Base-by-base conservation (phyloP, 2,888 invertebrate genomes). In the Drepanosiphum platanoidis region DNA sequence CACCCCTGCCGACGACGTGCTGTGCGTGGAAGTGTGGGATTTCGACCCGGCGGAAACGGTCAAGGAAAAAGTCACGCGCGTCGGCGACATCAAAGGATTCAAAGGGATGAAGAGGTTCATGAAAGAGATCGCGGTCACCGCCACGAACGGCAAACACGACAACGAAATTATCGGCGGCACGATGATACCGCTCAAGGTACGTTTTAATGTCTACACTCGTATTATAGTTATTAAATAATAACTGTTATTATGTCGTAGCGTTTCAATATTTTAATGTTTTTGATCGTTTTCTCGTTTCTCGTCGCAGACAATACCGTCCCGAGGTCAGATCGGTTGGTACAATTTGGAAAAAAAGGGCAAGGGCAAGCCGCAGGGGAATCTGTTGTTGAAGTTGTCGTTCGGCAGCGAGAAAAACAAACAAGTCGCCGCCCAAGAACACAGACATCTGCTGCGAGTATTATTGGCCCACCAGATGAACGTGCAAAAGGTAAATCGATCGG, bases 151-250 rank as follows among this genome's bases (percentile, higher is more conserved):
- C 87, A 97, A 94, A 91, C 96, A 94, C 90, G 95, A 97, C 88
- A 98, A 99, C 89, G 99, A 99, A 90, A 94, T 99, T 86, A 95
- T 99, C 86, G 99, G 99, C 1, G 94, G 94, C 86, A 93, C 96
- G 70, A 93, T 94, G 89, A 94, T 99, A 88, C 93, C 95, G 22
- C 91, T 98, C 7, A 96, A 95, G 91, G 96, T 96, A 75, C n/a
- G n/a, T n/a, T n/a, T n/a, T n/a, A n/a, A n/a, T n/a, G n/a, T n/a
- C n/a, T n/a, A n/a, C n/a, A n/a, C n/a, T n/a, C n/a, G n/a, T n/a
- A n/a, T n/a, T n/a, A n/a, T n/a, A n/a, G n/a, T n/a, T n/a, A n/a
- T n/a, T n/a, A n/a, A n/a, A n/a, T n/a, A n/a, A n/a, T n/a, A n/a
- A n/a, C n/a, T n/a, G n/a, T n/a, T n/a, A n/a, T n/a, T n/a, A n/a